A percentile compares a stretch with the other conserved stretches of the same genome.
Evolutionary conservation across 1,140 invertebrate genomes (phyloP).

Genomic region (Augochlora pura): DNA sequence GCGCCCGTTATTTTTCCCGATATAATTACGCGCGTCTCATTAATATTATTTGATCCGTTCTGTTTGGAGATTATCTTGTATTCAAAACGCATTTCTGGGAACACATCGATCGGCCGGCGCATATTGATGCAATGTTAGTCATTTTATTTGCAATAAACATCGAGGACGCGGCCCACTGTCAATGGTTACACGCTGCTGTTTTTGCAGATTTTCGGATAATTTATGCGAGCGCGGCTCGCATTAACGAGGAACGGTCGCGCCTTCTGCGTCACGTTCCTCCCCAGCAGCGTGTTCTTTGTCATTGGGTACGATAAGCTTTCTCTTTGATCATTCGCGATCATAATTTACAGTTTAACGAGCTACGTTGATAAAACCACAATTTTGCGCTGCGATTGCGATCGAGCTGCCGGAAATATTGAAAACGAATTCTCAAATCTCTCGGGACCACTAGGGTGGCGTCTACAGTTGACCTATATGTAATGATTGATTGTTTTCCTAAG

Average conservation of each 20-base stretch:
- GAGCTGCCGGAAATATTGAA: too few species aligned
- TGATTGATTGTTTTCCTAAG: too few species aligned
- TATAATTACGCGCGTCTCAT: not conserved
- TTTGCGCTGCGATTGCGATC: too few species aligned
- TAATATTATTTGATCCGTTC: not conserved
- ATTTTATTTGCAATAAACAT: slow-evolving; percentile 3
- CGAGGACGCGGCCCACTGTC: not conserved
- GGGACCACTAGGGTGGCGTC: too few species aligned
- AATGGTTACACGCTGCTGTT: not conserved
- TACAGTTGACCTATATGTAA: too few species aligned
- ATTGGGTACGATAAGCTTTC: too few species aligned
- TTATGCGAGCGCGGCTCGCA: not conserved
- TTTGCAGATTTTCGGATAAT: not conserved
- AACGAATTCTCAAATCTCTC: too few species aligned
- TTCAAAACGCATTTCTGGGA: not conserved
- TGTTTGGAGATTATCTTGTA: not conserved
- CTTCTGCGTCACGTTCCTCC: not conserved
- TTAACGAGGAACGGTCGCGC: not conserved
- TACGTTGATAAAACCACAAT: too few species aligned
- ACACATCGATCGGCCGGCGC: not conserved
- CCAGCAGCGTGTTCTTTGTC: too few species aligned
- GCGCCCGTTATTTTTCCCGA: too few species aligned
- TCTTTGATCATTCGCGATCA: too few species aligned
- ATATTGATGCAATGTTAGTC: not conserved
- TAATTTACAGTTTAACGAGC: too few species aligned